Conservation (phyloP, 2,797 vertebrate genomes). For the Betta splendens region DNA sequence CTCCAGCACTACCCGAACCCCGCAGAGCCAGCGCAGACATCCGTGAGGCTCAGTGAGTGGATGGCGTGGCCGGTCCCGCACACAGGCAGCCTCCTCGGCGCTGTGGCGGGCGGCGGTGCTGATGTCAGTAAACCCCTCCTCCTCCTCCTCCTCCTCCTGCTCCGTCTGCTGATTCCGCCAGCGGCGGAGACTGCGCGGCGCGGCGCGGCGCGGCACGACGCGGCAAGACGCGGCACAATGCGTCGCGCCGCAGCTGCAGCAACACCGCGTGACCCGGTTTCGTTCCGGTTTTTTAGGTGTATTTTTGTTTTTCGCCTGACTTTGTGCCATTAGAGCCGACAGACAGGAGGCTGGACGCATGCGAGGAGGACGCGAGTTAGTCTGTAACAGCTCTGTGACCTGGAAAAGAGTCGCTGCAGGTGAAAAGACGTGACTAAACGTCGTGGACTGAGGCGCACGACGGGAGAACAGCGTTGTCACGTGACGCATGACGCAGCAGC, state of each 20-base stretch:
- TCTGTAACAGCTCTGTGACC: constrained; percentile 35
- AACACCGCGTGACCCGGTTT: constrained; percentile 13
- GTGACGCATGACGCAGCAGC: constrained; percentile 39
- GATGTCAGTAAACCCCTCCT: constrained; percentile 74
- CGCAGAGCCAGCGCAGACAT: constrained; percentile 36
- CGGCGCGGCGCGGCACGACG: constrained; percentile 27
- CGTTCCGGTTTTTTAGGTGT: neutral
- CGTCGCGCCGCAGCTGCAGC: constrained; percentile 13
- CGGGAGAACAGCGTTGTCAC: too few relatives aligned
- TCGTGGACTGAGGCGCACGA: too few relatives aligned
- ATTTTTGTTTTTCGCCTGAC: neutral
- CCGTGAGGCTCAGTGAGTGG: constrained; percentile 43
- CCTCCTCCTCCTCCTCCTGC: constrained; percentile 30
- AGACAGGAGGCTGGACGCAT: neutral
- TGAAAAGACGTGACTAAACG: too few relatives aligned
- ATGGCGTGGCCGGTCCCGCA: constrained; percentile 62
- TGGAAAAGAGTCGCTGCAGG: constrained; percentile 4
- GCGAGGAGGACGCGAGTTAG: too few relatives aligned
- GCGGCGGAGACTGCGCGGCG: constrained; percentile 30
- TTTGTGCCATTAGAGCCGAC: neutral
- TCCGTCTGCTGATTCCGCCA: constrained; percentile 50
- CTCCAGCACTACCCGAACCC: constrained; percentile 12
- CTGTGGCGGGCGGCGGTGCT: constrained; percentile 55
- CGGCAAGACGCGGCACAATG: too few relatives aligned
- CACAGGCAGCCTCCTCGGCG: constrained; percentile 65